A percentile compares a stretch with the other conserved stretches of the same genome.
Evolutionary conservation across 2,113 vertebrate genomes (phyloP).

Genomic region (Lathamus discolor): DNA sequence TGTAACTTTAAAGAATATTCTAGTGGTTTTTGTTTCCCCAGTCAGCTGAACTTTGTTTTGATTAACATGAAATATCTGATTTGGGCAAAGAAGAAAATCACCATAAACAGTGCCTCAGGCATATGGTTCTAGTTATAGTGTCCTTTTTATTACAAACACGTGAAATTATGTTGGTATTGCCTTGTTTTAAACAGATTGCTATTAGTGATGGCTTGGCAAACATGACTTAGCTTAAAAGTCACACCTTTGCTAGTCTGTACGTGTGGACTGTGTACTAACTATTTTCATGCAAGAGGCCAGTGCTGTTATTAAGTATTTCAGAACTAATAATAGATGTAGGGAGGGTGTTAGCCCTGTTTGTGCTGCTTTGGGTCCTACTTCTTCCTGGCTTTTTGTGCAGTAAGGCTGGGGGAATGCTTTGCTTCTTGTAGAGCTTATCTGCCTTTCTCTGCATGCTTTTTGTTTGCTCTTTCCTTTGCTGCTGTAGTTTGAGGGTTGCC

Average conservation of each 20-base stretch:
- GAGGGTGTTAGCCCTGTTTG: neutral
- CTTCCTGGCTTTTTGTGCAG: neutral
- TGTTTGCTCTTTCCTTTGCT: neutral
- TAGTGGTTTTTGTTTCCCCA: neutral
- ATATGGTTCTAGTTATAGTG: neutral
- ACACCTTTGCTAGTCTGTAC: neutral
- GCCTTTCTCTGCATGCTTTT: neutral
- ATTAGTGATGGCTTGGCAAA: neutral
- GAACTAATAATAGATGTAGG: neutral
- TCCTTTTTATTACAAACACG: neutral
- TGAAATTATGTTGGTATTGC: neutral
- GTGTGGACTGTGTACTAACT: neutral
- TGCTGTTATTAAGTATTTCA: neutral
- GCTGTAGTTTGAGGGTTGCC: neutral
- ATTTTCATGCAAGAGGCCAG: neutral
- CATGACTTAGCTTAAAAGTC: neutral
- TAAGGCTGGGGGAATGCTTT: rapidly evolving
- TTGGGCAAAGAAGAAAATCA: neutral
- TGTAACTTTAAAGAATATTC: neutral
- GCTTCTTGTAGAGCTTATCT: neutral
- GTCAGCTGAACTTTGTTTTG: neutral
- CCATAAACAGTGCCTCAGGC: neutral
- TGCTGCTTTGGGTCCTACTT: neutral
- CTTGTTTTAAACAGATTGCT: neutral
- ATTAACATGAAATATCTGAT: neutral